Evolutionary conservation across 2,888 invertebrate genomes (phyloP).

Genomic region (Melanophora roralis): DNA sequence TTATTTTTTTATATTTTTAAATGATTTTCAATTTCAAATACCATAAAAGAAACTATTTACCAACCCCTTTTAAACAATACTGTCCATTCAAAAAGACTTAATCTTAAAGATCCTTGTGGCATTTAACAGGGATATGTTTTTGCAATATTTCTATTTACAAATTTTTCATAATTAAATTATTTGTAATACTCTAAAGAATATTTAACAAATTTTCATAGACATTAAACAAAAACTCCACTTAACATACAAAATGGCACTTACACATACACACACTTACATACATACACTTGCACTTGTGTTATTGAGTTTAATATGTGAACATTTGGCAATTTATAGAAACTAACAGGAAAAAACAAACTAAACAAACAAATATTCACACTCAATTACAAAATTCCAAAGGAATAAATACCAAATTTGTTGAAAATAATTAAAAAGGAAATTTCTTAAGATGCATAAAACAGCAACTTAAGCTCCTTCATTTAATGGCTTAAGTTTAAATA

Average conservation of each 20-base stretch:
- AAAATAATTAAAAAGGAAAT: slow-evolving; percentile 62
- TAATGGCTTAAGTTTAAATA: slow-evolving; percentile 58
- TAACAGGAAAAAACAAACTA: background rate
- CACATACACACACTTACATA: background rate
- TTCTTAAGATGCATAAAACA: slow-evolving; percentile 54
- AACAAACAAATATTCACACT: slow-evolving; percentile 70
- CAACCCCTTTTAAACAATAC: too few species aligned
- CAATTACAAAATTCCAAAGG: slow-evolving; percentile 72
- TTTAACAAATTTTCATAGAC: slow-evolving; percentile 46
- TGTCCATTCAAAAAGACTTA: background rate
- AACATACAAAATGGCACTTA: background rate
- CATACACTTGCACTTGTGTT: background rate
- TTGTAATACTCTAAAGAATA: slow-evolving; percentile 35
- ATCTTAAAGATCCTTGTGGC: slow-evolving; percentile 17
- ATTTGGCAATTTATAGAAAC: slow-evolving; percentile 8
- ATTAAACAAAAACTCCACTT: background rate
- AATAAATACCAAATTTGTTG: slow-evolving; percentile 63
- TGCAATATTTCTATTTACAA: slow-evolving; percentile 24
- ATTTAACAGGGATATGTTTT: slow-evolving; percentile 14
- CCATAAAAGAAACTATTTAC: too few species aligned
- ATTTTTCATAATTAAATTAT: slow-evolving; percentile 39
- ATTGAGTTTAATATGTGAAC: slow-evolving; percentile 9
- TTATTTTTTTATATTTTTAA: too few species aligned
- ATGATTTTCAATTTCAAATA: too few species aligned
- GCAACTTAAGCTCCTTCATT: slow-evolving; percentile 55